Conservation (phyloP, 2,888 invertebrate genomes). For the Cephus runcator region DNA sequence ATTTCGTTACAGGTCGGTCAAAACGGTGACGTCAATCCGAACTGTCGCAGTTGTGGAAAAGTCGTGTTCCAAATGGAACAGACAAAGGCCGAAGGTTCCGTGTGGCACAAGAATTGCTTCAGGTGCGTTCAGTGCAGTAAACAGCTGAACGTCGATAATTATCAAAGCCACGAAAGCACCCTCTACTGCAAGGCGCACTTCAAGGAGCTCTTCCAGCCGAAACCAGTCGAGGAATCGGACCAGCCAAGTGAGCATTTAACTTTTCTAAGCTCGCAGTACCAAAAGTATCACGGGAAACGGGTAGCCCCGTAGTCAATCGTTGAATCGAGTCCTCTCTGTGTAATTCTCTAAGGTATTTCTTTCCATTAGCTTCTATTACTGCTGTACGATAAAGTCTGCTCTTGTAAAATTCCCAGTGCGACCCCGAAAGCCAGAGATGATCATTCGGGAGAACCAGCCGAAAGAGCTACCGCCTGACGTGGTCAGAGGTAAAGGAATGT, state of each 20-base stretch:
- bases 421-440: slow-evolving; percentile 84
- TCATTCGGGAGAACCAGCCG: slow-evolving; percentile 92
- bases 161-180: slow-evolving; percentile 89
- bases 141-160: slow-evolving; percentile 92
- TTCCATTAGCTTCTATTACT: not conserved
- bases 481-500: slow-evolving; percentile 77
- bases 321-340: not conserved
- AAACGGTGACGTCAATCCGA: slow-evolving; percentile 70
- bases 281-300: not conserved
- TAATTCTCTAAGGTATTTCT: not conserved
- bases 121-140: slow-evolving; percentile 93
- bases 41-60: slow-evolving; percentile 87
- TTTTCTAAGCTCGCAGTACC: not conserved
- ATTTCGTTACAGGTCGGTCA: slow-evolving; percentile 53
- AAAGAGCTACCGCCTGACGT: slow-evolving; percentile 91
- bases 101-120: slow-evolving; percentile 97
- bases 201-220: slow-evolving; percentile 91
- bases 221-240: slow-evolving; percentile 81
- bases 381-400: slow-evolving; percentile 32
- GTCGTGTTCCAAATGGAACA: slow-evolving; percentile 97
- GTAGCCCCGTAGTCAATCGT: not conserved
- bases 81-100: slow-evolving; percentile 88
- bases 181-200: slow-evolving; percentile 95
- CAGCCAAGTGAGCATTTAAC: slow-evolving; percentile 71
- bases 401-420: slow-evolving; percentile 67